Conservation (phyloP, 2,888 invertebrate genomes). For the Tetropium fuscum region DNA sequence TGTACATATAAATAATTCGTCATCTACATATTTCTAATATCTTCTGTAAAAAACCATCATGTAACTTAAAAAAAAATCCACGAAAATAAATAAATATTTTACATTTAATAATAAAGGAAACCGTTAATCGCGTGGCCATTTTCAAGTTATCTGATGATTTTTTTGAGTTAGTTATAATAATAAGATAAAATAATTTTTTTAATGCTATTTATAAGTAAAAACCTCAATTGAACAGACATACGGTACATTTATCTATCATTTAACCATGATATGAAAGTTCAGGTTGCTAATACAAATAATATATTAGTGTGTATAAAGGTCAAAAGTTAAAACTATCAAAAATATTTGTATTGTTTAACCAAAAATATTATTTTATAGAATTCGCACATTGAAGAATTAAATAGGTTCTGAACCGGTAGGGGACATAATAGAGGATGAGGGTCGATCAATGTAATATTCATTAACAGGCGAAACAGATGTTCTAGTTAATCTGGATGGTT, state of each 20-base stretch:
- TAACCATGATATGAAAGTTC: constrained; percentile 9
- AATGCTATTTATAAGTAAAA: constrained; percentile 38
- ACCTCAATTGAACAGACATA: constrained; percentile 55
- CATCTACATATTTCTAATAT: constrained; percentile 20
- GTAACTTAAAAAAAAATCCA: constrained; percentile 13
- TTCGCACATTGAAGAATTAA: constrained; percentile 24
- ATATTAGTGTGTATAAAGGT: constrained; percentile 8
- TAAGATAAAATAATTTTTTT: constrained; percentile 24
- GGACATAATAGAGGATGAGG: constrained; percentile 51
- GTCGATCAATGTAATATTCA: constrained; percentile 50
- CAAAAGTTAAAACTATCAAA: constrained; percentile 19
- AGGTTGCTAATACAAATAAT: neutral
- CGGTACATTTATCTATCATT: constrained; percentile 7
- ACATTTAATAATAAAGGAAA: neutral
- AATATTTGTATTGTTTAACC: neutral
- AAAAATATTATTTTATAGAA: neutral
- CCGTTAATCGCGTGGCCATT: neutral
- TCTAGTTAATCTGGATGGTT: constrained; percentile 55
- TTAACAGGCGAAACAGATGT: constrained; percentile 55
- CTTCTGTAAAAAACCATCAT: constrained; percentile 11
- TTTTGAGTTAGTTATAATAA: constrained; percentile 9
- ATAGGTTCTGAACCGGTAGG: constrained; percentile 51
- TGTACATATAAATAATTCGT: constrained; percentile 53
- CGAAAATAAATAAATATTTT: constrained; percentile 13
- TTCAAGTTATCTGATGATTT: constrained; percentile 16